phyloP scores from a whole-genome alignment of 2,113 vertebrate species.

The Rostratula benghalensis region DNA sequence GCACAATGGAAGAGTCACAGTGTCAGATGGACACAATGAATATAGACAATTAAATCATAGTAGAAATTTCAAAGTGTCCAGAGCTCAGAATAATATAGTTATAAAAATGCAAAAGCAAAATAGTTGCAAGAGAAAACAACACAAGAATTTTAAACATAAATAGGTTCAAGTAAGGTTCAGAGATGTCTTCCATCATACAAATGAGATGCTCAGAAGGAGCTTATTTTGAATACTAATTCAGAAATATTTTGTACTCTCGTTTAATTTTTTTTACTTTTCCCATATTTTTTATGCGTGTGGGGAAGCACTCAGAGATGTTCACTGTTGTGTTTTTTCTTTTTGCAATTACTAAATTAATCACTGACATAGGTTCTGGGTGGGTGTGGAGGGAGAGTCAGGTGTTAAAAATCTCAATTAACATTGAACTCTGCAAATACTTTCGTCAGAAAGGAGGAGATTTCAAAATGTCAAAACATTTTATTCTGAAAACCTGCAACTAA shows the following conservation, averaged over 20 bases:
- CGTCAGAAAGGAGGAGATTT: neutral
- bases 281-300: neutral
- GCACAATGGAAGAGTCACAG: neutral
- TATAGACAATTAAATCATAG: neutral
- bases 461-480: constrained; percentile 2
- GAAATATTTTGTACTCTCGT: neutral
- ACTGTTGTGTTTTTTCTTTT: neutral
- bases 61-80: neutral
- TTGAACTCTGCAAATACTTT: neutral
- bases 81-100: neutral
- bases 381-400: neutral
- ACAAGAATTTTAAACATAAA: neutral
- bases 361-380: neutral
- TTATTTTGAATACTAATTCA: neutral
- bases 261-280: neutral
- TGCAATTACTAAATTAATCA: neutral
- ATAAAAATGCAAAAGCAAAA: neutral
- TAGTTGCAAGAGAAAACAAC: neutral
- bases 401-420: neutral
- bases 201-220: neutral
- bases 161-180: neutral
- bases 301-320: neutral
- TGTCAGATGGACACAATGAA: constrained; percentile 25
- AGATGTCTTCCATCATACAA: neutral
- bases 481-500: neutral